Percentiles rank a stretch among this genome's conserved stretches.
These are phyloP conservation scores for Phenganax subtilis DNA, from an alignment of 92 coral and sea anemone species.

Conservation along the genomic window DNA sequence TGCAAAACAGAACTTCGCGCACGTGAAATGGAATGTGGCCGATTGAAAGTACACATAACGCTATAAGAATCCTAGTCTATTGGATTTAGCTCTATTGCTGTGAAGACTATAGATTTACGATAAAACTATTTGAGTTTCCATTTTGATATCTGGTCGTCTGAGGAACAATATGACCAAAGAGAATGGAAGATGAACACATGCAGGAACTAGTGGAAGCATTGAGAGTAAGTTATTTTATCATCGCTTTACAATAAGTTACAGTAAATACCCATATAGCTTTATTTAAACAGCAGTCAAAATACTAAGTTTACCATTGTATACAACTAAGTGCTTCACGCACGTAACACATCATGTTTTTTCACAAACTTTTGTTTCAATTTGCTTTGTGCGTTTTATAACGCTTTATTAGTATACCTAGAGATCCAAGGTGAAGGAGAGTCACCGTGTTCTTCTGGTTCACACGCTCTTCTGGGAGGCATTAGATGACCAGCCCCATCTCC, in stretches of 20 bases:
- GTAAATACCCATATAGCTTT: background rate
- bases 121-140: background rate
- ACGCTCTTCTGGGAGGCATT: no score
- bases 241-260: background rate
- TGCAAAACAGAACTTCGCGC: constrained; percentile 82
- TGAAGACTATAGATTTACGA: no score
- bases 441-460: no score
- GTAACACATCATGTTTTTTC: no score
- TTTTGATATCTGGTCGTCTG: constrained; percentile 57
- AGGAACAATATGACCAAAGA: constrained; percentile 72
- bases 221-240: constrained; percentile 58
- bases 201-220: constrained; percentile 81
- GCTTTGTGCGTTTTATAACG: no score
- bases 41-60: constrained; percentile 75
- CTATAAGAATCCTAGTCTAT: constrained; percentile 31
- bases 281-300: background rate
- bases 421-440: no score
- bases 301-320: no score
- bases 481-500: no score
- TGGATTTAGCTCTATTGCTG: no score
- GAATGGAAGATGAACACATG: constrained; percentile 82
- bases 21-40: constrained; percentile 81
- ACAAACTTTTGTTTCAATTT: no score
- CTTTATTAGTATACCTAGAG: no score
- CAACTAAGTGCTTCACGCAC: no score